Evolutionary conservation across 2,888 invertebrate genomes (phyloP).

Genomic region (Melanophora roralis): DNA sequence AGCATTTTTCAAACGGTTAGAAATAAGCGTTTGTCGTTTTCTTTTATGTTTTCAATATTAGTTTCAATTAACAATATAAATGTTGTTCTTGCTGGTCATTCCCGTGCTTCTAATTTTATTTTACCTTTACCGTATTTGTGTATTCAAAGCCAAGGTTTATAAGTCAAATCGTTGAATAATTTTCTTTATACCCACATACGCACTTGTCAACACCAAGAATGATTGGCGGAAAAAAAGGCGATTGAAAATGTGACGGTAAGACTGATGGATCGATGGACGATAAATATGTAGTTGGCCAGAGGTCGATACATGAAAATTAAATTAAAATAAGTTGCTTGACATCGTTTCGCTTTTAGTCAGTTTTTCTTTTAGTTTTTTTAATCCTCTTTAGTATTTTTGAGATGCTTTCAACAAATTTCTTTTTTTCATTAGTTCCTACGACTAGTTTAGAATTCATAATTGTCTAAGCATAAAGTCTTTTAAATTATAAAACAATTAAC

Average conservation of each 20-base stretch:
- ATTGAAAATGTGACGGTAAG: not conserved
- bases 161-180: not conserved
- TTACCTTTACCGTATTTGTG: not conserved
- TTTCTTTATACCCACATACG: not conserved
- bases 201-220: not conserved
- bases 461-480: constrained; percentile 36
- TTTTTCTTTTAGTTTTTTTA: constrained; percentile 1
- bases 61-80: not conserved
- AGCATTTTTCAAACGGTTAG: not conserved
- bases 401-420: constrained; percentile 22
- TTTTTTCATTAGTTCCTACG: constrained; percentile 13
- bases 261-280: no score
- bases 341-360: not conserved
- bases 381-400: constrained; percentile 15
- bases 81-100: not conserved
- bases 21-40: not conserved
- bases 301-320: constrained; percentile 68
- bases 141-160: constrained; percentile 62
- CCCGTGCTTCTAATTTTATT: not conserved
- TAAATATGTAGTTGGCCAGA: not conserved
- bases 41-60: not conserved
- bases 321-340: constrained; percentile 66
- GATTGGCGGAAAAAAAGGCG: not conserved
- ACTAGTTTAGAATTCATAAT: constrained; percentile 48
- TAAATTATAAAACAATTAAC: not conserved